These are phyloP conservation scores for Trachelipus rathkii DNA, from an alignment of 1,140 invertebrate genomes.

Conservation along the genomic window DNA sequence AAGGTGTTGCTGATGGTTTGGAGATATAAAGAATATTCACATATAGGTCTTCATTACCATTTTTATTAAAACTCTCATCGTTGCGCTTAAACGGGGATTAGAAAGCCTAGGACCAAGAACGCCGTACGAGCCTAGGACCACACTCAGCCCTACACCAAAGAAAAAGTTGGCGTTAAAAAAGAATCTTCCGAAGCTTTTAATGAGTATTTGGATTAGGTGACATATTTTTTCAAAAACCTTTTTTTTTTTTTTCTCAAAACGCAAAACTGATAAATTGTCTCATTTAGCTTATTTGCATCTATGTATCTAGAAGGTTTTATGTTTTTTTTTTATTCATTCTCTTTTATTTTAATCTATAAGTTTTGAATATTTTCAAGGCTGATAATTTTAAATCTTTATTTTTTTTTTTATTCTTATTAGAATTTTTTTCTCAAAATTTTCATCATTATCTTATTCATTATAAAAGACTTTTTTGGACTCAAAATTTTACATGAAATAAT, in stretches of 20 bases:
- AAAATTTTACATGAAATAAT: too few species aligned
- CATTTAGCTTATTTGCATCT: conserved; percentile 1
- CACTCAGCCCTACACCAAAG: not conserved
- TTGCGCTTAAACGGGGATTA: too few species aligned
- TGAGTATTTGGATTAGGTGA: conserved; percentile 1
- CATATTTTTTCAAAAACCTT: not conserved
- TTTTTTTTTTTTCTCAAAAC: too few species aligned
- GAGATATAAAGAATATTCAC: conserved; percentile 40
- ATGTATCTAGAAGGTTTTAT: not conserved
- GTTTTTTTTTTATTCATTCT: too few species aligned
- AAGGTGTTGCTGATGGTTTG: conserved; percentile 25
- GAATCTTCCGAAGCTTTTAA: not conserved
- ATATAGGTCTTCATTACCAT: conserved; percentile 27
- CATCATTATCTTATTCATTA: conserved; percentile 2
- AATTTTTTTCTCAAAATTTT: not conserved
- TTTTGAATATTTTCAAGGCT: not conserved
- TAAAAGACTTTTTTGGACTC: not conserved
- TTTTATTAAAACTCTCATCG: conserved; percentile 21
- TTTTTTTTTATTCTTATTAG: not conserved
- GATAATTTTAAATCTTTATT: not conserved
- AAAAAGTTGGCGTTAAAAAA: not conserved
- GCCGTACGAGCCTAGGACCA: not conserved
- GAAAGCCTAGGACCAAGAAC: too few species aligned
- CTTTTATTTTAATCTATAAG: not conserved
- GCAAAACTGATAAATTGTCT: not conserved